These are phyloP conservation scores for Amblyopsis hoosieri DNA, from an alignment of 2,797 vertebrate genomes.

Conservation along the genomic window DNA sequence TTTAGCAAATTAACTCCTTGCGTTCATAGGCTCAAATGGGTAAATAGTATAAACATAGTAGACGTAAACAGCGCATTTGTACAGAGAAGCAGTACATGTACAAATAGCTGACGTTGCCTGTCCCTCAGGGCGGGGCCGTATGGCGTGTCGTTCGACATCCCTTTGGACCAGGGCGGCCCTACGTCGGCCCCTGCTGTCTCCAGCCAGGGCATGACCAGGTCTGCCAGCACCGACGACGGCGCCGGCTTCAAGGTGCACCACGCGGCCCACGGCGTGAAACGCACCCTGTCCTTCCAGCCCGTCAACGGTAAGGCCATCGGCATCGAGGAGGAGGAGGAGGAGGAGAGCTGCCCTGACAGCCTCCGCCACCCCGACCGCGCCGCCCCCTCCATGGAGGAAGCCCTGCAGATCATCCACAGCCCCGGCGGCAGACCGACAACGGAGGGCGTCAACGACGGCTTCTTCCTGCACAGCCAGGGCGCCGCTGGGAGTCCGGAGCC, in stretches of 20 bases:
- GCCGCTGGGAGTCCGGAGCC: conserved; percentile 73
- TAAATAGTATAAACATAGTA: no score
- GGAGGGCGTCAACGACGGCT: conserved; percentile 86
- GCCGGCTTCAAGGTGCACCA: conserved; percentile 82
- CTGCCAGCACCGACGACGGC: conserved; percentile 94
- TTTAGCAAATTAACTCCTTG: not conserved
- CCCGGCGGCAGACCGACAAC: conserved; percentile 77
- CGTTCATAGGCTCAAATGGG: not conserved
- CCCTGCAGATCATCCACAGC: conserved; percentile 91
- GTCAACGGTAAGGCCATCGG: conserved; percentile 87
- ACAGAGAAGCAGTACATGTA: not conserved
- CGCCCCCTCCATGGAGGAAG: conserved; percentile 89
- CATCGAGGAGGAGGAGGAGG: conserved; percentile 87
- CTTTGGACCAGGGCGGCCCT: conserved; percentile 89
- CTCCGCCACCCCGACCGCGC: conserved; percentile 68
- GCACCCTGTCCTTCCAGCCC: conserved; percentile 91
- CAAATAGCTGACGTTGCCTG: not conserved
- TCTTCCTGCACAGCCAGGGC: conserved; percentile 90
- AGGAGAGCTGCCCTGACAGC: conserved; percentile 77
- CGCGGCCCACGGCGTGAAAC: conserved; percentile 82
- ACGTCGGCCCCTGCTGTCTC: conserved; percentile 59
- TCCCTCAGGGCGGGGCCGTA: conserved; percentile 87
- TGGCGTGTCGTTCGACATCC: conserved; percentile 96
- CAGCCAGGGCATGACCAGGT: conserved; percentile 86
- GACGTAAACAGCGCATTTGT: no score